phyloP scores from a whole-genome alignment of 2,797 vertebrate species.

The Artibeus lituratus region DNA sequence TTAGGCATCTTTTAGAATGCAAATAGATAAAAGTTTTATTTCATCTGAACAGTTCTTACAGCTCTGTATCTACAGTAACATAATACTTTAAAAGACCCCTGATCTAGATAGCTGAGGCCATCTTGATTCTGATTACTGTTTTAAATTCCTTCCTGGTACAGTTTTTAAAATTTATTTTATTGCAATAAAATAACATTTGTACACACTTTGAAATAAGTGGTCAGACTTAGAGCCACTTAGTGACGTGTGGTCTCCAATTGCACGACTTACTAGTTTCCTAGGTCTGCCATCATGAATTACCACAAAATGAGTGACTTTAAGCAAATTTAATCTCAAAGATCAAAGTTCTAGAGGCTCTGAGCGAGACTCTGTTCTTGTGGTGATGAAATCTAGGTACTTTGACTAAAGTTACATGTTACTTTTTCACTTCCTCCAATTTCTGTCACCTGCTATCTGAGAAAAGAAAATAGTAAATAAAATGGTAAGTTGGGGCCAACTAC shows the following conservation, averaged over 20 bases:
- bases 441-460: conserved; percentile 10
- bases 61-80: not conserved
- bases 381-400: not conserved
- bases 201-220: not conserved
- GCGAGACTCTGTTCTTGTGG: not conserved
- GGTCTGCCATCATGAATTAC: not conserved
- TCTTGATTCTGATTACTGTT: not conserved
- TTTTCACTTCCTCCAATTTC: conserved; percentile 29
- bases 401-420: not conserved
- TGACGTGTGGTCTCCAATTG: not conserved
- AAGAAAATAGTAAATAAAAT: not conserved
- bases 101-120: not conserved
- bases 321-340: not conserved
- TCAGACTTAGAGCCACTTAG: not conserved
- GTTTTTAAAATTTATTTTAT: not conserved
- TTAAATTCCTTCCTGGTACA: not conserved
- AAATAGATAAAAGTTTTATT: not conserved
- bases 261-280: not conserved
- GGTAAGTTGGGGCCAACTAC: not conserved
- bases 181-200: conserved; percentile 11
- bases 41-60: not conserved
- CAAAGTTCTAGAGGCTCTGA: not conserved
- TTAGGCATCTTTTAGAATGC: not conserved
- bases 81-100: not conserved
- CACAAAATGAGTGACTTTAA: not conserved